Base-by-base conservation (phyloP, 2,888 invertebrate genomes). In the Lithosia quadra region DNA sequence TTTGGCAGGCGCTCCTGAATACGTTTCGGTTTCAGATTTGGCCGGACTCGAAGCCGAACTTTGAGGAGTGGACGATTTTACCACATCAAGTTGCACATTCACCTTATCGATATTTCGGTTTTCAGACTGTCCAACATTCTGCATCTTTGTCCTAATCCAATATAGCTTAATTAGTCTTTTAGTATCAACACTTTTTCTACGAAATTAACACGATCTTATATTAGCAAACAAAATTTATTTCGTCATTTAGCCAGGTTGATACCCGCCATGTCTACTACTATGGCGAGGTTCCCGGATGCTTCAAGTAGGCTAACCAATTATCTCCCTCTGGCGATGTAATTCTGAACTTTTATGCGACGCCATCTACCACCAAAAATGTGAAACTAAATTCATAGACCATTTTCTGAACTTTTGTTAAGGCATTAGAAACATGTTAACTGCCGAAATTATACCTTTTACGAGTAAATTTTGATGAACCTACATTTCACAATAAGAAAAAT, bases 51-150 rank as follows among this genome's bases (percentile, higher is more conserved):
- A 97, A 96, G 97, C 97, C 94, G 96, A 97, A 95, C 97, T 97
- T 95, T 97, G 97, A 96, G 97, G 97, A 96, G 97, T 97, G 95
- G 97, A 96, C 95, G 96, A 96, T 96, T 96, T 96, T 95, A 96
- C 95, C 94, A 94, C 94, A 96, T 96, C 96, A 95, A 96, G 96
- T 94, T 96, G 96, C 95, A 96, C 96, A 96, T 96, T 97, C 96
- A 96, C 96, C 96, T 96, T 96, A 96, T 96, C 96, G 96, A 96
- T 96, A 96, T 97, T 97, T 96, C 97, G 96, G 96, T 96, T 97
- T 96, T 97, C 97, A 96, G 97, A 96, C 96, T 97, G 97, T 96
- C 97, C 97, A 96, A 97, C 97, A 97, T 98, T 97, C 97, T 98
- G 98, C 98, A 98, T 98, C 96, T 97, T 97, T 96, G 96, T 96